Base-by-base conservation (phyloP, 2,797 vertebrate species). In the Chanos chanos region DNA sequence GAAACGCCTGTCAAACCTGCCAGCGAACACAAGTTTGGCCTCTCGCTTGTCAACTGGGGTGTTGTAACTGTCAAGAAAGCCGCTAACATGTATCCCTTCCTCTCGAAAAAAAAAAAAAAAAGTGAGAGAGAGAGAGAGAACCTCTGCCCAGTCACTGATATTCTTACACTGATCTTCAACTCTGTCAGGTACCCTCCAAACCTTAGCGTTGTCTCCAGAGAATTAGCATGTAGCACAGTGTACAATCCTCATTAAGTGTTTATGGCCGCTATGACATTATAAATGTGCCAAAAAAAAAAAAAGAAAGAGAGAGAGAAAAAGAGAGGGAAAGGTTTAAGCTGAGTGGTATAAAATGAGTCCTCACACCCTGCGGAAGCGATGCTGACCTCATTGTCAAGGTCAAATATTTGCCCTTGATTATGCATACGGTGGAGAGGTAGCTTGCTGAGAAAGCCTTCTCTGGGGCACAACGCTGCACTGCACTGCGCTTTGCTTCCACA, bases 371-470 rank as follows among this genome's bases (percentile, higher is more conserved):
- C 39, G 34, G 36, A 44, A 27, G 15, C 25, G n/a, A 60, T 13
- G n/a, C 36, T 27, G n/a, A 1, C 27, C 28, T 37, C 31, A 16
- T 25, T 28, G 21, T 22, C 30, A 52, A 70, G 58, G 66, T 61
- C 49, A 63, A 7, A 50, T 28, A 25, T 63, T 62, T 54, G 55
- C 34, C 55, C 67, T 65, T 69, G 67, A 64, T 64, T 51, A 53
- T 60, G 52, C 16, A 52, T 48, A 52, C 22, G 54, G n/a, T 19
- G 34, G 27, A 7, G 18, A 21, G 31, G 41, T 33, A 70, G 73
- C 55, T 61, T 75, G 73, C 76, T 78, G 76, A 76, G 66, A 48
- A 53, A 72, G 73, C 41, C 50, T 22, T 33, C 44, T 27, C 18
- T 16, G 19, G 22, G n/a, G n/a, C n/a, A n/a, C n/a, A n/a, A n/a